Base-by-base conservation (phyloP, 1,140 invertebrate genomes). In the Cotesia glomerata region DNA sequence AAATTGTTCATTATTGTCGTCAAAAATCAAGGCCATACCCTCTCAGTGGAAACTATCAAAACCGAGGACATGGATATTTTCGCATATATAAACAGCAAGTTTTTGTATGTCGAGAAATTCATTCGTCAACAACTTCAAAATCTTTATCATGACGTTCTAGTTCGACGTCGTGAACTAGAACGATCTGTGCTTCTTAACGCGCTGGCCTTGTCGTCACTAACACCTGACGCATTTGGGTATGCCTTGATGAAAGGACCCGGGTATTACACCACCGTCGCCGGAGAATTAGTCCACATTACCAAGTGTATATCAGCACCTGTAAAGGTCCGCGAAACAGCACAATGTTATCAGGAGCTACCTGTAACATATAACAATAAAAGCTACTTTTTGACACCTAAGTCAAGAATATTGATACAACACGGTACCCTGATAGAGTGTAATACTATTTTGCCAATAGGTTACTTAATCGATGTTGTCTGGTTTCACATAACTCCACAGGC, bases 51-150 rank as follows among this genome's bases (percentile, higher is more conserved):
- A 52, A 3, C 9, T 3, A 66, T 51, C 9, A 68, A 26, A 7
- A 62, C 32, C 0, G 72, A 77, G 16, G 74, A 79, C 16, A 69
- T 79, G 14, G 78, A 77, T 16, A 35, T 77, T 26, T 51, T 75
- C 62, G 64, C 74, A 4, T 79, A 79, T 13, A 56, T 79, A 1
- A 79, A 79, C 45, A 39, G 74, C 1, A 77, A 76, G 52, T 79
- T 77, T 14, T 13, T 77, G 0, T 79, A 77, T 34, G 74, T 71
- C 1, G 77, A 72, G n/a, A n/a, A 56, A 45, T 72, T 72, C 51
- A 32, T 74, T 14, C 67, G 71, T 0, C 65, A 7, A 7, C 69
- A 70, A 49, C 67, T 74, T 0, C 56, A 39, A 2, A 32, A 62
- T 7, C 34, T 78, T 4, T 79, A 79, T 54, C 13, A 56, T 4